phyloP scores from a whole-genome alignment of 2,797 vertebrate species.

The Loris lydekkerianus region DNA sequence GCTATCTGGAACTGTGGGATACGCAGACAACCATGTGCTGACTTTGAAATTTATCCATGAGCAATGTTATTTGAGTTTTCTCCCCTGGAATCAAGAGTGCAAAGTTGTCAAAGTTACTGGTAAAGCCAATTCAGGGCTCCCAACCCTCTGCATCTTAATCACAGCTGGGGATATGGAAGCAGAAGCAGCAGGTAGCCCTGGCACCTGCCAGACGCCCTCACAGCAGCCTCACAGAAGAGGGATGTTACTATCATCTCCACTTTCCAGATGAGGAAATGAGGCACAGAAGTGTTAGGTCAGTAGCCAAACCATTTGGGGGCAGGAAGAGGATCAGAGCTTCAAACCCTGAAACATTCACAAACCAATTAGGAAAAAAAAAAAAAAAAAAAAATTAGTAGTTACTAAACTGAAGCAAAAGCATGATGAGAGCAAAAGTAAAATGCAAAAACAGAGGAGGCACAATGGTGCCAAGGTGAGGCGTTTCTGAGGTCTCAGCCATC shows the following conservation, averaged over 20 bases:
- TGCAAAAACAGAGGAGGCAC: background rate
- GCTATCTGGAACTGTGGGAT: rapidly evolving
- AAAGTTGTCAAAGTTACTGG: background rate
- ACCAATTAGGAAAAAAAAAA: background rate
- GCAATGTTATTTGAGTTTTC: background rate
- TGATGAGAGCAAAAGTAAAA: background rate
- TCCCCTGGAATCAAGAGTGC: background rate
- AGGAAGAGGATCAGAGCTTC: background rate
- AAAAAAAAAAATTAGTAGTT: background rate
- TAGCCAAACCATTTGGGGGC: background rate
- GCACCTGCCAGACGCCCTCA: background rate
- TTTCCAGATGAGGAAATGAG: background rate
- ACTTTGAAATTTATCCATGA: background rate
- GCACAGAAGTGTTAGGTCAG: rapidly evolving
- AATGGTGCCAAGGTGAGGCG: background rate
- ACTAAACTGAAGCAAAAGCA: background rate
- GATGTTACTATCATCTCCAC: no score
- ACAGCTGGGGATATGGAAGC: no score
- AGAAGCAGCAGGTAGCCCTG: no score
- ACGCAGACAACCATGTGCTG: no score
- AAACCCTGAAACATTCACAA: background rate
- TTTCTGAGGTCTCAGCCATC: background rate
- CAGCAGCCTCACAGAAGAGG: background rate
- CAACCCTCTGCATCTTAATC: background rate
- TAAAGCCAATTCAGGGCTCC: rapidly evolving